Evolutionary conservation across 2,113 vertebrate genomes (phyloP).

Genomic region (Bungarus multicinctus): DNA sequence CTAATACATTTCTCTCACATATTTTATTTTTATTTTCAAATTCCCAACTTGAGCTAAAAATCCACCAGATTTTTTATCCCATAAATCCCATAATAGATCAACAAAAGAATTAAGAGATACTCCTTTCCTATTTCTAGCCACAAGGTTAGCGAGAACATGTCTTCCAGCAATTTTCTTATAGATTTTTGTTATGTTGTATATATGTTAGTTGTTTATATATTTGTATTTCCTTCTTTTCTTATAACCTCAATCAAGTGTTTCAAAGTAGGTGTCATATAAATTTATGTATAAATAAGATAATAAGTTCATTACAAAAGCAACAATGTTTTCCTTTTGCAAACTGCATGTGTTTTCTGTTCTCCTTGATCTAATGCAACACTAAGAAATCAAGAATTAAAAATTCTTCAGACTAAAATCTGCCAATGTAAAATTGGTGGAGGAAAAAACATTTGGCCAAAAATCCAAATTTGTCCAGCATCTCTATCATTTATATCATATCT

Average conservation of each 20-base stretch:
- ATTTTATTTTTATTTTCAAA: neutral
- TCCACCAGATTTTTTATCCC: neutral
- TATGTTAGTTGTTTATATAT: neutral
- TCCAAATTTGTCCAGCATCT: neutral
- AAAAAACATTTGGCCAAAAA: neutral
- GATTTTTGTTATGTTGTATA: neutral
- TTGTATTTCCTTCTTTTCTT: neutral
- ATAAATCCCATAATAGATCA: neutral
- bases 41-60: neutral
- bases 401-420: neutral
- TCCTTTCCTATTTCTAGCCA: neutral
- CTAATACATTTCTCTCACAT: neutral
- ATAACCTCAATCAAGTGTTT: neutral
- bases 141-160: neutral
- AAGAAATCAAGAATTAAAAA: neutral
- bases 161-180: neutral
- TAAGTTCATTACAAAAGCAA: neutral
- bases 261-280: neutral
- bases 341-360: neutral
- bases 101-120: neutral
- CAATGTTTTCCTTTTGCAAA: neutral
- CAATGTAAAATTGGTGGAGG: neutral
- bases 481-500: neutral
- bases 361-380: neutral
- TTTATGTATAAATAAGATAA: neutral